Evolutionary conservation across 2,797 vertebrate genomes (phyloP).

Genomic region (Lagorchestes hirsutus): DNA sequence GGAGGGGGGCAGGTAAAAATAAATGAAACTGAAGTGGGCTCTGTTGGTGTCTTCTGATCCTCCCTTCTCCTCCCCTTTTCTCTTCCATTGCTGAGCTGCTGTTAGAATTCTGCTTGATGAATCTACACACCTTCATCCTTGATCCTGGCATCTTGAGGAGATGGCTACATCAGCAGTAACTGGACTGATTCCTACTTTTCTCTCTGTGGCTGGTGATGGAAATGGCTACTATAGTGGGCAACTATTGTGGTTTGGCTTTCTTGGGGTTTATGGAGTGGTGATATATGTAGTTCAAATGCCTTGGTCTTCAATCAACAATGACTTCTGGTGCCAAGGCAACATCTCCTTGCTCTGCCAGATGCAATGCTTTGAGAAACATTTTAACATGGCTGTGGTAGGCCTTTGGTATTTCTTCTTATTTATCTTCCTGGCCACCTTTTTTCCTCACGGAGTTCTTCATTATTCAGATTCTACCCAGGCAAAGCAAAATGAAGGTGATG

Average conservation of each 20-base stretch:
- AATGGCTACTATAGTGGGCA: not conserved
- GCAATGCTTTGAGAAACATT: constrained; percentile 7
- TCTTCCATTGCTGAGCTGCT: not conserved
- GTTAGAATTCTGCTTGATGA: not conserved
- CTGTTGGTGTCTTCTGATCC: constrained; percentile 6
- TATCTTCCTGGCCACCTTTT: constrained; percentile 58
- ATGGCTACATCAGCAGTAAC: constrained; percentile 48
- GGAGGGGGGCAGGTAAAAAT: not conserved
- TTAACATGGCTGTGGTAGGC: not conserved
- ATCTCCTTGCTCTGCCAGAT: not conserved
- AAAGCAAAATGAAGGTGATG: constrained; percentile 59
- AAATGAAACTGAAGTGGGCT: not conserved
- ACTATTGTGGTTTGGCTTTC: constrained; percentile 61
- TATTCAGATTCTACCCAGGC: constrained; percentile 56
- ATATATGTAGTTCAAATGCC: constrained; percentile 34
- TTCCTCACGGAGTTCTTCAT: constrained; percentile 64
- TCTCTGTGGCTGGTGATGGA: constrained; percentile 32
- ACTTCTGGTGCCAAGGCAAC: constrained; percentile 48
- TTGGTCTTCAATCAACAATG: not conserved
- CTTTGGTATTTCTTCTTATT: constrained; percentile 58
- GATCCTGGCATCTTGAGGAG: constrained; percentile 17
- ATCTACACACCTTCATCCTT: not conserved
- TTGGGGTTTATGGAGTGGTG: not conserved
- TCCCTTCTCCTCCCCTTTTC: not conserved
- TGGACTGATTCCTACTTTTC: constrained; percentile 30